Evolutionary conservation across 92 coral and sea anemone species (phyloP).

Genomic region (Porites divaricata): DNA sequence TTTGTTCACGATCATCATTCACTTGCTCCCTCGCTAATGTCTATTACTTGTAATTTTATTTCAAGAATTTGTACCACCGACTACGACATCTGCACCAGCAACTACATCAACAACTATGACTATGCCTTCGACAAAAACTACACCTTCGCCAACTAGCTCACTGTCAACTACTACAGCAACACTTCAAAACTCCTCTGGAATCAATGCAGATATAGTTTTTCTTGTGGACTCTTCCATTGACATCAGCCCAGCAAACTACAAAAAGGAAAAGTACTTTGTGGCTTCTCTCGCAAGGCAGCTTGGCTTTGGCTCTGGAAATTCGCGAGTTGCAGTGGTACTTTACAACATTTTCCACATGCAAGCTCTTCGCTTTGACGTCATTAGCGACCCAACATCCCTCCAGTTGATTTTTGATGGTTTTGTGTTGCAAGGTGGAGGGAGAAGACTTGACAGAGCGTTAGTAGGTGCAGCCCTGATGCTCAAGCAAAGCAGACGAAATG

Average conservation of each 20-base stretch:
- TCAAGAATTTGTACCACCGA: neutral
- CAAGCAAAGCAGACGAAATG: slow-evolving; percentile 43
- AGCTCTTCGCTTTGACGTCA: slow-evolving; percentile 38
- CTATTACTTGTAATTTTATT: too few relatives aligned
- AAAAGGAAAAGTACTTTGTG: slow-evolving; percentile 68
- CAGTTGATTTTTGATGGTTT: slow-evolving; percentile 48
- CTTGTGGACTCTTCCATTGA: slow-evolving; percentile 75
- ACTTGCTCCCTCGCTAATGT: too few relatives aligned
- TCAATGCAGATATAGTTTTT: slow-evolving; percentile 53
- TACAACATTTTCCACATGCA: slow-evolving; percentile 46
- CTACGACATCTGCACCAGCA: neutral
- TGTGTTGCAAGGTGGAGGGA: slow-evolving; percentile 42
- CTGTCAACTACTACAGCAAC: neutral
- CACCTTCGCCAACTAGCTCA: neutral
- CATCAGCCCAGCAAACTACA: slow-evolving; percentile 62
- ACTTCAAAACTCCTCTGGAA: neutral
- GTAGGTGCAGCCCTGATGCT: slow-evolving; percentile 41
- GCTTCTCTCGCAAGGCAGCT: slow-evolving; percentile 48
- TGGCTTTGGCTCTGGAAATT: slow-evolving; percentile 55
- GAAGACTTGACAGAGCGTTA: slow-evolving; percentile 67
- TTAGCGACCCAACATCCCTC: slow-evolving; percentile 19
- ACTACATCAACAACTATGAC: neutral
- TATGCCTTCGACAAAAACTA: neutral
- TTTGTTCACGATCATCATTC: too few relatives aligned
- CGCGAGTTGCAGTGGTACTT: slow-evolving; percentile 59